A percentile compares a stretch with the other conserved stretches of the same genome.
These are phyloP conservation scores for Xenopus laevis DNA, from an alignment of 2,113 vertebrate species.

Conservation along the genomic window DNA sequence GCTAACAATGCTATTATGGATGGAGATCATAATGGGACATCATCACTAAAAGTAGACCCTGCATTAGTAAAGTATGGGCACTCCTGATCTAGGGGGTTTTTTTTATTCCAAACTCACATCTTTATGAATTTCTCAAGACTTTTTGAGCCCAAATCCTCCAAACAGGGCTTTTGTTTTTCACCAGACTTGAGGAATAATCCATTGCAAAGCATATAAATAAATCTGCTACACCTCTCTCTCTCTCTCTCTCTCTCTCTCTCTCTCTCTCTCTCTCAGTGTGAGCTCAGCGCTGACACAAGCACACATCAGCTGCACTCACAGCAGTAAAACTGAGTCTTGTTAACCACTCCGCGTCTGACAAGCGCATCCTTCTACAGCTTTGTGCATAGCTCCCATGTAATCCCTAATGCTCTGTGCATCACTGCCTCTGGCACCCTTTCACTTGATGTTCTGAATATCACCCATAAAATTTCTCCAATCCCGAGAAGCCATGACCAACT, in stretches of 20 bases:
- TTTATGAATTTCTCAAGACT: conserved; percentile 15
- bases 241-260: not conserved
- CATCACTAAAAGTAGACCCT: no score
- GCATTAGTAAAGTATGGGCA: no score
- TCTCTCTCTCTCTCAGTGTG: not conserved
- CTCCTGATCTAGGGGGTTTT: no score
- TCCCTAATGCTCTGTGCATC: no score
- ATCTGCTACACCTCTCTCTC: conserved; percentile 23
- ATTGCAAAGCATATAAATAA: conserved; percentile 30
- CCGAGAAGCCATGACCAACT: no score
- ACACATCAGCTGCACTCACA: conserved; percentile 32
- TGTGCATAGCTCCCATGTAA: no score
- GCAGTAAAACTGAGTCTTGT: conserved; percentile 8
- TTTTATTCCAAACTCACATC: not conserved
- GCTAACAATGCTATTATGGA: no score
- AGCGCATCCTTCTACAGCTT: not conserved
- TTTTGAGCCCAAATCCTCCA: conserved; percentile 6
- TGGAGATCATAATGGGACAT: no score
- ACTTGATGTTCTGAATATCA: no score
- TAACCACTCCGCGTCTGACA: conserved; percentile 9
- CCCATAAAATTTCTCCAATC: no score
- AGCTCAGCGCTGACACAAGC: conserved; percentile 30
- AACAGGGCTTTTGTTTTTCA: not conserved
- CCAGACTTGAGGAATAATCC: conserved; percentile 16
- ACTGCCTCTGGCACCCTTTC: no score